A percentile compares a stretch with the other conserved stretches of the same genome.
Conservation (phyloP, 2,113 vertebrate species). For the Nymphicus hollandicus region DNA sequence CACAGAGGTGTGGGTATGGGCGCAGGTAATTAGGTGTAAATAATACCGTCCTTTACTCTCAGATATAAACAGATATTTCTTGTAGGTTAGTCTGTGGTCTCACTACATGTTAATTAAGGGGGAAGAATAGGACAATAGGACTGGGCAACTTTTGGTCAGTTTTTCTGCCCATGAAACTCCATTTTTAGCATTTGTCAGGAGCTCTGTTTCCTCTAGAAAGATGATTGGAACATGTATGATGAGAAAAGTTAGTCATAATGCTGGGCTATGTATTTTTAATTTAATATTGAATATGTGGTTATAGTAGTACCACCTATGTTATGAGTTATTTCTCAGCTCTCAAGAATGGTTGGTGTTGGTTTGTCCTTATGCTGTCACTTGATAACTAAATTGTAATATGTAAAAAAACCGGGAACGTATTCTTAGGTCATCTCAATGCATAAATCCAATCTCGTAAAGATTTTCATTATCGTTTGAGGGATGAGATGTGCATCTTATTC, state of each 20-base stretch:
- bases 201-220: neutral
- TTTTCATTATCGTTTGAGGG: constrained; percentile 24
- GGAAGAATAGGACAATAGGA: neutral
- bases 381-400: neutral
- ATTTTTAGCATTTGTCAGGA: neutral
- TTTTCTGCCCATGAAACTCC: neutral
- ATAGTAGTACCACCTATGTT: neutral
- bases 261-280: neutral
- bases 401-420: neutral
- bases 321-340: neutral
- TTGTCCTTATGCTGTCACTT: neutral
- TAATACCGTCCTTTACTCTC: neutral
- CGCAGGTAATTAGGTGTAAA: neutral
- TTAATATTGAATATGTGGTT: neutral
- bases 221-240: fast-evolving
- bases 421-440: neutral
- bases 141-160: neutral
- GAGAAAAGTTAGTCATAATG: neutral
- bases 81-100: neutral
- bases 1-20: neutral
- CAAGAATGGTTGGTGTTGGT: neutral
- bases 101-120: neutral
- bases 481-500: constrained; percentile 6
- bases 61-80: neutral
- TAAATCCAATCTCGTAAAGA: neutral